Evolutionary conservation across 92 coral and sea anemone species (phyloP).

Genomic region (Parazoanthus atlanticus): DNA sequence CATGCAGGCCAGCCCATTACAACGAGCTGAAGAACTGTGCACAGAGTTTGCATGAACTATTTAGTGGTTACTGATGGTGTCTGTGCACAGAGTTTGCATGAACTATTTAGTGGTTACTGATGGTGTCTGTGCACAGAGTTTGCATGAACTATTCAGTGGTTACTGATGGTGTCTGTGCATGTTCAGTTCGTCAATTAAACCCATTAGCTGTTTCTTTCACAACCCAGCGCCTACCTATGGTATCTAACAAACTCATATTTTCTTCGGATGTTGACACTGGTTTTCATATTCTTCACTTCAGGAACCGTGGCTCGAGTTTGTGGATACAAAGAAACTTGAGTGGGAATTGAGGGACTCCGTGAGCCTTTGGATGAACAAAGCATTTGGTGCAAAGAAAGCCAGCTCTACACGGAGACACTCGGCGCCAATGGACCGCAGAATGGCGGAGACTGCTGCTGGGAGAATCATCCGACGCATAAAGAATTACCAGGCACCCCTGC

Average conservation of each 20-base stretch:
- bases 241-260: background rate
- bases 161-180: too few relatives aligned
- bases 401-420: slow-evolving; percentile 23
- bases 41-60: background rate
- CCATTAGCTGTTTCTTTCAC: background rate
- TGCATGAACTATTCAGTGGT: background rate
- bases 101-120: background rate
- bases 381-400: slow-evolving; percentile 66
- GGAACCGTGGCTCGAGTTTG: slow-evolving; percentile 86
- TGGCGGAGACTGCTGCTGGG: slow-evolving; percentile 71
- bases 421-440: slow-evolving; percentile 50
- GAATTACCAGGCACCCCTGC: slow-evolving; percentile 68
- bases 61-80: too few relatives aligned
- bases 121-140: too few relatives aligned
- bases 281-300: slow-evolving; percentile 4
- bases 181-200: too few relatives aligned
- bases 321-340: slow-evolving; percentile 83
- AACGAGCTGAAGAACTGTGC: too few relatives aligned
- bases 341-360: slow-evolving; percentile 85
- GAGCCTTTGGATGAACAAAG: slow-evolving; percentile 78
- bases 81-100: background rate
- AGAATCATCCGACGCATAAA: slow-evolving; percentile 80
- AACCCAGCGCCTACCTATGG: background rate
- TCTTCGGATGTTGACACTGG: background rate
- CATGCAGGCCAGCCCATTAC: too few relatives aligned